A percentile compares a stretch with the other conserved stretches of the same genome.
These are phyloP conservation scores for Carassius auratus DNA, from an alignment of 2,113 vertebrate genomes.

Conservation along the genomic window DNA sequence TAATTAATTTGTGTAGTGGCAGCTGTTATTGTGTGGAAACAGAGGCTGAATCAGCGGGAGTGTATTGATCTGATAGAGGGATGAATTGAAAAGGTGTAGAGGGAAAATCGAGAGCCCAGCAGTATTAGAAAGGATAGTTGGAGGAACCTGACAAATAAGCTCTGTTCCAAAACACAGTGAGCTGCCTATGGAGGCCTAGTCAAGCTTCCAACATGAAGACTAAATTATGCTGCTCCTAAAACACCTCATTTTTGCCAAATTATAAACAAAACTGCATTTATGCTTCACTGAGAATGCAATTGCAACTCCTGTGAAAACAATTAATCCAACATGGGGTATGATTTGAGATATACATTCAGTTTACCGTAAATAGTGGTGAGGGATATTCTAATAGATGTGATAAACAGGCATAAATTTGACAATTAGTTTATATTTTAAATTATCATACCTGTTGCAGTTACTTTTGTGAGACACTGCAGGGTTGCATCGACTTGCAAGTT, in stretches of 20 bases:
- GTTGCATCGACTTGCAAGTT: neutral
- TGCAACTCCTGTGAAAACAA: neutral
- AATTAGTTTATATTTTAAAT: neutral
- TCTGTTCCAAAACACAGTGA: neutral
- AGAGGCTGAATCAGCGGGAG: neutral
- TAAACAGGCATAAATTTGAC: neutral
- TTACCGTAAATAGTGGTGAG: neutral
- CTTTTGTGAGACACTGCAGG: neutral
- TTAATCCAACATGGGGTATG: neutral
- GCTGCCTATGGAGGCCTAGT: neutral
- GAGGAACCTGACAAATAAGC: slow-evolving; percentile 1
- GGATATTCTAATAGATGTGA: no score
- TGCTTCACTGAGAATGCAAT: neutral
- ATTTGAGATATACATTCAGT: neutral
- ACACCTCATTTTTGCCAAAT: neutral
- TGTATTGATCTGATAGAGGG: slow-evolving; percentile 10
- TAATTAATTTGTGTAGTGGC: slow-evolving; percentile 21
- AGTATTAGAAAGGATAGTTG: neutral
- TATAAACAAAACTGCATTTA: neutral
- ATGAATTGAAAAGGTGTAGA: slow-evolving; percentile 34
- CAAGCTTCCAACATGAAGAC: neutral
- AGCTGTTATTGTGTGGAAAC: slow-evolving; percentile 25
- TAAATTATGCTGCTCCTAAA: neutral
- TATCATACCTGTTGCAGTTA: neutral
- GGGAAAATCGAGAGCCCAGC: slow-evolving; percentile 11